Percentiles rank a stretch among this genome's conserved stretches.
Evolutionary conservation across 2,888 invertebrate species (phyloP).

Genomic region (Dione juno): DNA sequence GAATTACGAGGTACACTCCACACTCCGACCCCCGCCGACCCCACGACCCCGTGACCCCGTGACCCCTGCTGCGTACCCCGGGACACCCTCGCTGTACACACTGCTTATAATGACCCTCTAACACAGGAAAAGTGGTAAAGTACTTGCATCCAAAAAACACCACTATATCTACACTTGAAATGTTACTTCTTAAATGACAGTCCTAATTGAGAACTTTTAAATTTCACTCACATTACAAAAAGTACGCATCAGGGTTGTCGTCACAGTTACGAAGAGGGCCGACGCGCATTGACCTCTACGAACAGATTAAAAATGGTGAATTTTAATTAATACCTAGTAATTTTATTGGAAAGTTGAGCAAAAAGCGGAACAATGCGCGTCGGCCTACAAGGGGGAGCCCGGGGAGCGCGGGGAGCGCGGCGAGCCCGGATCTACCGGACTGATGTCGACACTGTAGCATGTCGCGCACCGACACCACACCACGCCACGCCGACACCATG

Average conservation of each 20-base stretch:
- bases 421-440: constrained; percentile 37
- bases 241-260: constrained; percentile 30
- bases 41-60: constrained; percentile 48
- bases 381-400: constrained; percentile 35
- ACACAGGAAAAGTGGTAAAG: background rate
- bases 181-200: background rate
- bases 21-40: constrained; percentile 43
- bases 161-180: background rate
- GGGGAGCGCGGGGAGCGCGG: too few species aligned
- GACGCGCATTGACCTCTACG: constrained; percentile 25
- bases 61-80: constrained; percentile 48
- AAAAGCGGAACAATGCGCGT: constrained; percentile 24
- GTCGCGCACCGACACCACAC: constrained; percentile 39
- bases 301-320: background rate
- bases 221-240: background rate
- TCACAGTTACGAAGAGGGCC: constrained; percentile 15
- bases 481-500: constrained; percentile 53
- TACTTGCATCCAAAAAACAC: background rate
- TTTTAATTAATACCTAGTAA: constrained; percentile 12
- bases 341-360: constrained; percentile 9
- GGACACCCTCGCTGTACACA: constrained; percentile 2
- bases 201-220: background rate
- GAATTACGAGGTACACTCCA: constrained; percentile 94
- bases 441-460: constrained; percentile 39
- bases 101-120: constrained; percentile 14